A percentile compares a stretch with the other conserved stretches of the same genome.
Evolutionary conservation across 2,113 vertebrate species (phyloP).

Genomic region (Vidua chalybeata): DNA sequence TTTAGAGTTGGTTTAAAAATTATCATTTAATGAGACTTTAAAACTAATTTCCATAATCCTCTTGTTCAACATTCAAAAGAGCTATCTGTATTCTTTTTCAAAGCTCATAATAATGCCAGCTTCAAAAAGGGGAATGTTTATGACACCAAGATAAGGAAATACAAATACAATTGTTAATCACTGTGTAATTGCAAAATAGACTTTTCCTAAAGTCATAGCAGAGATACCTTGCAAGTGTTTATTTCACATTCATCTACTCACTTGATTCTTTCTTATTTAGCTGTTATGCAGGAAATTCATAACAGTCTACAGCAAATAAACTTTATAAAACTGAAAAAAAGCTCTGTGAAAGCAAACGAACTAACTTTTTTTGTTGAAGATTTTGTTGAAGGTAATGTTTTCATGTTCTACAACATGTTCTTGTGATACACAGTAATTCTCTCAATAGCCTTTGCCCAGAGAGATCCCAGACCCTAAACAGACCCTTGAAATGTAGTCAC

Average conservation of each 20-base stretch:
- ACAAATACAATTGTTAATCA: slow-evolving; percentile 57
- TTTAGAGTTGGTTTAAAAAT: slow-evolving; percentile 66
- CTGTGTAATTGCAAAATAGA: slow-evolving; percentile 49
- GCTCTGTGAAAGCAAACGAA: neutral
- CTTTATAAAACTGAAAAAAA: neutral
- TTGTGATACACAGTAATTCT: neutral
- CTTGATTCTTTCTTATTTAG: slow-evolving; percentile 3
- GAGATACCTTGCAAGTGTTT: neutral
- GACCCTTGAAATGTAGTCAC: neutral
- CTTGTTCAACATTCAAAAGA: slow-evolving; percentile 55
- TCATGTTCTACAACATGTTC: neutral
- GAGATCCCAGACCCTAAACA: neutral
- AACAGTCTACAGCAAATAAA: neutral
- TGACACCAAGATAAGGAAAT: slow-evolving; percentile 61
- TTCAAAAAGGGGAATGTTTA: slow-evolving; percentile 53
- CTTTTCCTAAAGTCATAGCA: slow-evolving; percentile 22
- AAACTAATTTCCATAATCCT: slow-evolving; percentile 69
- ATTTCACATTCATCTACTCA: neutral
- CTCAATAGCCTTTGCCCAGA: neutral
- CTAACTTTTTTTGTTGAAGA: neutral
- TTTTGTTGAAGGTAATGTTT: neutral
- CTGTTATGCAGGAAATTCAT: neutral
- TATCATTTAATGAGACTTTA: slow-evolving; percentile 74
- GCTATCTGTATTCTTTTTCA: slow-evolving; percentile 43
- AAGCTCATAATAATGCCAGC: slow-evolving; percentile 50